phyloP scores from a whole-genome alignment of 2,113 vertebrate genomes.

The Malurus melanocephalus region DNA sequence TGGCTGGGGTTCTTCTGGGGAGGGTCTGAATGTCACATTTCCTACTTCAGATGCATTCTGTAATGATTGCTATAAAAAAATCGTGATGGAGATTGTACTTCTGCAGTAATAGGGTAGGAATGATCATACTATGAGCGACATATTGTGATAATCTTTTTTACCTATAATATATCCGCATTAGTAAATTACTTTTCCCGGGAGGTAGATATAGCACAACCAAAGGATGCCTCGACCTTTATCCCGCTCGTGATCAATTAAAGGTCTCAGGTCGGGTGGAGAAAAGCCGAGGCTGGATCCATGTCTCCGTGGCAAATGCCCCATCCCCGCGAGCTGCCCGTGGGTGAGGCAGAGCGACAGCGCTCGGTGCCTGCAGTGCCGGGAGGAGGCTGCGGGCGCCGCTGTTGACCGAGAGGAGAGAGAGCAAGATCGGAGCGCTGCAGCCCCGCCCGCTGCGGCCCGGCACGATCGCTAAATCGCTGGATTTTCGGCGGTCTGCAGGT shows the following conservation, averaged over 20 bases:
- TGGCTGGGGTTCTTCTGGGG: background rate
- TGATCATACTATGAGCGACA: background rate
- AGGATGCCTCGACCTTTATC: background rate
- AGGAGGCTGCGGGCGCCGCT: too few species aligned
- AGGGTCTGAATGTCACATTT: background rate
- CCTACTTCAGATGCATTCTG: background rate
- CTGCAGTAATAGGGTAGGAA: background rate
- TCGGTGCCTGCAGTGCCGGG: background rate
- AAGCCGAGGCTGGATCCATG: too few species aligned
- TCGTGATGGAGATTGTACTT: background rate
- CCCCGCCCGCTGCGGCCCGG: background rate
- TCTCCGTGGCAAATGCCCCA: too few species aligned
- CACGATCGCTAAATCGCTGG: background rate
- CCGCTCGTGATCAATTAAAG: background rate
- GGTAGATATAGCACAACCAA: too few species aligned
- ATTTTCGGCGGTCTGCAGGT: rapidly evolving
- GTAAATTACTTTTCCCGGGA: background rate
- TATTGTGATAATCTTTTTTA: background rate
- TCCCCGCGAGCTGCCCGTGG: too few species aligned
- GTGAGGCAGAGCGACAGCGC: too few species aligned
- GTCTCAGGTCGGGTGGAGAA: background rate
- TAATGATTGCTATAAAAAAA: background rate
- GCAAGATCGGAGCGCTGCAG: background rate
- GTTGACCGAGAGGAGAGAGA: too few species aligned
- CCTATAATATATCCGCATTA: background rate